These are phyloP conservation scores for Cololabis saira DNA, from an alignment of 2,113 vertebrate genomes.

Conservation along the genomic window DNA sequence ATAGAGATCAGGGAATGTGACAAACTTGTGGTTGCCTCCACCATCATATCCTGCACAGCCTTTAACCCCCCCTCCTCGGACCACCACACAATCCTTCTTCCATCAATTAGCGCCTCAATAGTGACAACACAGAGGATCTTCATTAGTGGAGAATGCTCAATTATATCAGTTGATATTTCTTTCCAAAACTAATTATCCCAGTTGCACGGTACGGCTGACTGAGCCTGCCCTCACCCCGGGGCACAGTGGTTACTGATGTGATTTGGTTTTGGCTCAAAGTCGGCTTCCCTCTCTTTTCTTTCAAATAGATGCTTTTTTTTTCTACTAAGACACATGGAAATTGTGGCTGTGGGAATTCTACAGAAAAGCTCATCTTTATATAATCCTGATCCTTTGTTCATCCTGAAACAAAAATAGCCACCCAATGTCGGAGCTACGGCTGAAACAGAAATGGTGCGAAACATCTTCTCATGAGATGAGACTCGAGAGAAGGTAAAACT, in stretches of 20 bases:
- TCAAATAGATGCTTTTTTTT: conserved; percentile 16
- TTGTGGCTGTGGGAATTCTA: conserved; percentile 43
- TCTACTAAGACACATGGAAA: conserved; percentile 32
- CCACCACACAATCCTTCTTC: conserved; percentile 52
- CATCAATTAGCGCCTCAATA: conserved; percentile 82
- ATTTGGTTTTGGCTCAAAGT: conserved; percentile 76
- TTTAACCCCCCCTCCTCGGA: conserved; percentile 22
- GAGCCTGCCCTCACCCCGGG: conserved; percentile 75
- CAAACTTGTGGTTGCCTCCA: conserved; percentile 50
- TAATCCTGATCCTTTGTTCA: conserved; percentile 56
- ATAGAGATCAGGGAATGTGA: conserved; percentile 42
- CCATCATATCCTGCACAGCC: conserved; percentile 69
- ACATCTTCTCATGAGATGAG: conserved; percentile 43
- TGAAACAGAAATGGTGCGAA: conserved; percentile 51
- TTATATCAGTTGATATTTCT: conserved; percentile 86
- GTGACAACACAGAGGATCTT: conserved; percentile 83
- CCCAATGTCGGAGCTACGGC: conserved; percentile 29
- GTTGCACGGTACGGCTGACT: conserved; percentile 82
- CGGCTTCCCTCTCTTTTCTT: conserved; percentile 55
- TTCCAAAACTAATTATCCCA: conserved; percentile 87
- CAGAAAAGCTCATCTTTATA: conserved; percentile 48
- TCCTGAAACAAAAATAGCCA: conserved; percentile 68
- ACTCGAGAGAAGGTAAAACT: conserved; percentile 40
- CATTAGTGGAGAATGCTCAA: conserved; percentile 85
- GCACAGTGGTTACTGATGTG: conserved; percentile 78